Evolutionary conservation across 1,140 invertebrate genomes (phyloP), one percentile per base, ranked within the genome.

Genomic region (Cydia strobilella): DNA sequence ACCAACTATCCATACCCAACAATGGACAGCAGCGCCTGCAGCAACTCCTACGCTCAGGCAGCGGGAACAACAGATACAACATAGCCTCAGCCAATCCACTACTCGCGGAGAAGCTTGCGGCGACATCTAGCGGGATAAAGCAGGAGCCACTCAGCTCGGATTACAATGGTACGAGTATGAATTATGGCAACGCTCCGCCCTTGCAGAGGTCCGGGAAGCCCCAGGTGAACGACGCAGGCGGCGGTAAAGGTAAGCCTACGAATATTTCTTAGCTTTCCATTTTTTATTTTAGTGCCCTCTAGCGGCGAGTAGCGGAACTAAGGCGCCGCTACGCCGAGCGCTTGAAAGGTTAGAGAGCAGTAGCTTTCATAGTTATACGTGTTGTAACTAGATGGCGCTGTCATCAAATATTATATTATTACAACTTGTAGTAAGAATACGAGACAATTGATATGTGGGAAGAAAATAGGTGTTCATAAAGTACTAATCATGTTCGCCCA

Each of bases 71-170:
- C 87, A 96, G 96, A 92, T 96, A 96, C 84, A 96, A 96, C 74
- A 97, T 97, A 71, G 96, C 96, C 1, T 96, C 96, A 0, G 95
- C 96, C 15, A 97, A 97, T 90, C 96, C 96, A 42, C 93, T 97
- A 59, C 93, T 97, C 77, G 96, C 96, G 13, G 94, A 95, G 80
- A 95, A 94, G 78, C 79, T 95, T 42, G 93, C 93, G 74, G 90
- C 94, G 87, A 93, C 94, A 88, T 92, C 94, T 88, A 94, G 90
- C 80, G 93, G 92, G 25, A 94, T 93, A 82, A 93, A 93, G 86
- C 93, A 93, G 74, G 93, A 93, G 84, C 93, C 93, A 20, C 83
- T 93, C 71, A 93, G 90, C 63, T 90, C 90, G 66, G 93, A 93
- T 75, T 93, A 93, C 75, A 91, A 84, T 77, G 91, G 90, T 31